Evolutionary conservation across 2,797 vertebrate species (phyloP).

Genomic region (Channa striata): DNA sequence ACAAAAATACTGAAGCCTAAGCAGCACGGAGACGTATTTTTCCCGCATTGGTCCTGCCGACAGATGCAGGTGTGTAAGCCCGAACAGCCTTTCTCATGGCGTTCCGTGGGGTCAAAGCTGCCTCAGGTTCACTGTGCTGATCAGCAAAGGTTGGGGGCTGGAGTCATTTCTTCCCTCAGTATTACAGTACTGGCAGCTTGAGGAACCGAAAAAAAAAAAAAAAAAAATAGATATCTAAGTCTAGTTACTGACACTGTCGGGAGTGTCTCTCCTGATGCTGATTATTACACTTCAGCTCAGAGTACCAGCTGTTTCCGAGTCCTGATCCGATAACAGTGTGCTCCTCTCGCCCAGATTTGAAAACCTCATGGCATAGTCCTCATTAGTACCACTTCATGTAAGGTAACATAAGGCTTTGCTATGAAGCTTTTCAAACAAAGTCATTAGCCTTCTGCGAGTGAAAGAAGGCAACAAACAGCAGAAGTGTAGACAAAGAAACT

Average conservation of each 20-base stretch:
- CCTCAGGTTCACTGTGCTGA: conserved; percentile 33
- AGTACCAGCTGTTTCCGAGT: neutral
- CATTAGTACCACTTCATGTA: neutral
- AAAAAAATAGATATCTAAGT: neutral
- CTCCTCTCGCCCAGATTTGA: neutral
- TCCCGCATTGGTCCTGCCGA: conserved; percentile 17
- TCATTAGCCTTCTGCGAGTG: neutral
- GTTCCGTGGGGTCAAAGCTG: conserved; percentile 27
- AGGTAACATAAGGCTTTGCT: neutral
- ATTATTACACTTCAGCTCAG: neutral
- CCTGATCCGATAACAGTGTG: neutral
- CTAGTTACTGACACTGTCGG: neutral
- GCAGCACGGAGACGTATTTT: conserved; percentile 1
- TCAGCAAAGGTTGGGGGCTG: too few relatives aligned
- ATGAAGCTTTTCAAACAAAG: neutral
- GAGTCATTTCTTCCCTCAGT: too few relatives aligned
- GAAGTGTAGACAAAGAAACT: neutral
- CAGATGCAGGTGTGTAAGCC: conserved; percentile 43
- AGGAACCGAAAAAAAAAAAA: neutral
- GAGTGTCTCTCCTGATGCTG: neutral
- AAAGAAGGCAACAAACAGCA: neutral
- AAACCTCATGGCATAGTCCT: neutral
- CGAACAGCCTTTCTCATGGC: conserved; percentile 40
- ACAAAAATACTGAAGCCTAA: neutral
- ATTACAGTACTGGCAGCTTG: neutral